Evolutionary conservation across 2,888 invertebrate genomes (phyloP), one percentile per base, ranked within the genome.

Genomic region (Hypomecis punctinalis): DNA sequence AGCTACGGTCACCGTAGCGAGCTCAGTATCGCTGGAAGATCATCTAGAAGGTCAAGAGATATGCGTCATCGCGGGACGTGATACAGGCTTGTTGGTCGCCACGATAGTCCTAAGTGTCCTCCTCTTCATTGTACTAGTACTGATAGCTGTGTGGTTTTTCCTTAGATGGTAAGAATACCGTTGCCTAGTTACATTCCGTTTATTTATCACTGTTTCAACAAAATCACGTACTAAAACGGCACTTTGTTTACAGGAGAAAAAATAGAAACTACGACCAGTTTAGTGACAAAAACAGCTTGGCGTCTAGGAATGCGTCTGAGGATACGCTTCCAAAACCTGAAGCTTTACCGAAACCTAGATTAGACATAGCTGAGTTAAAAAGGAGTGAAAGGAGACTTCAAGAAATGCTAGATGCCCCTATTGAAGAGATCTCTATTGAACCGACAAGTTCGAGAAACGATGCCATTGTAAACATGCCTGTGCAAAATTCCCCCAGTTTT

Each of bases 51-150:
- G 73, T 71, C 76, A 76, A 59, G 79, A 81, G 80, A 84, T 83
- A 77, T 80, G 81, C 76, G 70, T 73, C 70, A 74, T 80, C 54
- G 70, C 80, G 63, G 81, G 76, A 84, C 82, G 82, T 84, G 81
- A 88, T 75, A 82, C 76, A 37, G 89, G 84, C 76, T 83, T 92
- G 78, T 82, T 93, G 77, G 86, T 79, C 40, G 76, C 91, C 10
- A 91, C 91, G 56, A 91, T 93, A 77, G 78, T 86, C 66, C 86
- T 92, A 48, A 84, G 88, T 66, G 74, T 87, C 71, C 75, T 92
- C 55, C 82, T 91, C 58, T 85, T 91, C 76, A 79, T 88, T 76
- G 66, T 89, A 73, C 84, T 89, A 69, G 76, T 86, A 59, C 74
- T 80, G 56, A 78, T 81, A 74, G 82, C 77, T 59, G 72, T 85